A percentile compares a stretch with the other conserved stretches of the same genome.
Conservation (phyloP, 2,113 vertebrate genomes). For the Cyanistes caeruleus region DNA sequence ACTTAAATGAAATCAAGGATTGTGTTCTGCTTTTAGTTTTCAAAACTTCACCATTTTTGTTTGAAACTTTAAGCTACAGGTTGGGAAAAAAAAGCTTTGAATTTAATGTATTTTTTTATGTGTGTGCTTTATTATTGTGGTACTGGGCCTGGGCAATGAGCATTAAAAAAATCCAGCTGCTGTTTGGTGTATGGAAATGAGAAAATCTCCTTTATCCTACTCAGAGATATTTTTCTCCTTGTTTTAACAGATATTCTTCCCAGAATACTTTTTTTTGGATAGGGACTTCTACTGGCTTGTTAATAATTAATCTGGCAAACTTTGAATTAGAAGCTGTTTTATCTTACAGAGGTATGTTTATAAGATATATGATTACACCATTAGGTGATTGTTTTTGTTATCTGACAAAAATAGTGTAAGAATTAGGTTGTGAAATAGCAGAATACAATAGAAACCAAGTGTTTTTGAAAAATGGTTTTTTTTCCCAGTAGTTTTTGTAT, state of each 20-base stretch:
- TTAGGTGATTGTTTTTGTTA: neutral
- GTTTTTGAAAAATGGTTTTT: fast-evolving
- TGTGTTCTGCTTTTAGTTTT: neutral
- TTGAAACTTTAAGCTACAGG: neutral
- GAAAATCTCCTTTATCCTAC: neutral
- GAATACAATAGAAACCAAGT: neutral
- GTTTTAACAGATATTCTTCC: constrained; percentile 22
- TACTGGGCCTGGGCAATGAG: neutral
- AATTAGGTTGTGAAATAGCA: neutral
- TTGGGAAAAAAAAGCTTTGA: neutral
- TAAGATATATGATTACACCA: neutral
- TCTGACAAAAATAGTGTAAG: neutral
- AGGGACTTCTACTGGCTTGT: constrained; percentile 81
- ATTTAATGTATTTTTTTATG: neutral
- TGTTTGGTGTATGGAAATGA: neutral
- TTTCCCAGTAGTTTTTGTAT: neutral
- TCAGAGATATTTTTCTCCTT: neutral
- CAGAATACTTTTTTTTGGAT: constrained; percentile 78
- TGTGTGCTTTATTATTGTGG: neutral
- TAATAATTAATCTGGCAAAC: constrained; percentile 81
- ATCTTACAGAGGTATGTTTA: constrained; percentile 78
- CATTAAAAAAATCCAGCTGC: neutral
- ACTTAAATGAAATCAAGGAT: neutral
- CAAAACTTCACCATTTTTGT: neutral
- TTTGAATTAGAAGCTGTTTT: constrained; percentile 80